Conservation (phyloP, 2,797 vertebrate genomes). For the Sciurus vulgaris region DNA sequence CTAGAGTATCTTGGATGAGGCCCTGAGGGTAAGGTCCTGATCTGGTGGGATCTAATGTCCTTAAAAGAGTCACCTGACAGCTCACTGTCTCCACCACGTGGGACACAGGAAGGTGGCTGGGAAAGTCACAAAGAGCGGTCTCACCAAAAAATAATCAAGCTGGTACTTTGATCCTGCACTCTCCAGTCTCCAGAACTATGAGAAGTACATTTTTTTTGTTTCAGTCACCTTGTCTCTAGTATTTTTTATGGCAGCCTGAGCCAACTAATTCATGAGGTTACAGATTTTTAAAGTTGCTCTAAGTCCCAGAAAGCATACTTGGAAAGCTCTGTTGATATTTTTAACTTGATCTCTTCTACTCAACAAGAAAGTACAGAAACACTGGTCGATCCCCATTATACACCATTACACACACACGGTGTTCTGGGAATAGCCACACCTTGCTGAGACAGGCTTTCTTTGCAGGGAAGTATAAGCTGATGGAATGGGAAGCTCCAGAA, state of each 20-base stretch:
- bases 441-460: conserved; percentile 49
- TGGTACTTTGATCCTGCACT: background rate
- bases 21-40: background rate
- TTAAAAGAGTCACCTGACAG: background rate
- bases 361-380: background rate
- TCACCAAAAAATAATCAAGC: background rate
- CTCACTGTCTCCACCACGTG: background rate
- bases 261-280: background rate
- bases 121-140: background rate
- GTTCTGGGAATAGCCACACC: background rate
- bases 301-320: conserved; percentile 51
- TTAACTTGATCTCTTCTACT: conserved; percentile 38
- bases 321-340: conserved; percentile 2
- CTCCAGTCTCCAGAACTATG: background rate
- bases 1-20: background rate
- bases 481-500: conserved; percentile 12
- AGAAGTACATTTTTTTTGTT: conserved; percentile 6
- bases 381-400: background rate
- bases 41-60: background rate
- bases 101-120: background rate
- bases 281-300: conserved; percentile 27
- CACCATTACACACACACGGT: background rate
- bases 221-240: background rate
- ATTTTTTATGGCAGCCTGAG: conserved; percentile 9
- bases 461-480: background rate